A percentile compares a stretch with the other conserved stretches of the same genome.
Evolutionary conservation across 1,140 invertebrate species (phyloP).

Genomic region (Pseudomyrmex flavicornis): DNA sequence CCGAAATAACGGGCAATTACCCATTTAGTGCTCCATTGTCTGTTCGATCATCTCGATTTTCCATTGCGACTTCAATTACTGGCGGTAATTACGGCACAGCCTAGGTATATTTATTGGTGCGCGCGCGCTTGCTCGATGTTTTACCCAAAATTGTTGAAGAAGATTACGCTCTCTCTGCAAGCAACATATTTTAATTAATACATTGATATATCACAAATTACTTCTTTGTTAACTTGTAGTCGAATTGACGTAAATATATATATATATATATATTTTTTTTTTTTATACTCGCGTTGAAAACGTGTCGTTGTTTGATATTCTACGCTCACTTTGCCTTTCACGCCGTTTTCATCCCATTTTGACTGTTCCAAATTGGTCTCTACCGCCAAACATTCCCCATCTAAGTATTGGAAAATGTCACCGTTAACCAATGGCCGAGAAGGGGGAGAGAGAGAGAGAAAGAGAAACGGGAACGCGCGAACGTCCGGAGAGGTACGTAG

Average conservation of each 20-base stretch:
- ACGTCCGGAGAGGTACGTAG: conserved; percentile 45
- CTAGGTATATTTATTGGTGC: neutral
- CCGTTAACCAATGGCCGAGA: conserved; percentile 59
- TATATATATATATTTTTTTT: neutral
- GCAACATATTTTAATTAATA: neutral
- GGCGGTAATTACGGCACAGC: conserved; percentile 16
- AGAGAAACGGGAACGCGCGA: conserved; percentile 30
- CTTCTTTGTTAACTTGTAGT: no score
- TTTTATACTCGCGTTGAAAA: neutral
- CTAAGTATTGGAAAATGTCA: conserved; percentile 55
- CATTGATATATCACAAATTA: no score
- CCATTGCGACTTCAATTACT: conserved; percentile 27
- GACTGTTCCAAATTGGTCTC: conserved; percentile 48
- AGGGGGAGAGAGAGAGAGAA: conserved; percentile 31
- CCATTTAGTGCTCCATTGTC: conserved; percentile 12
- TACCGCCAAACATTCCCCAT: conserved; percentile 30
- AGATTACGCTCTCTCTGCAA: neutral
- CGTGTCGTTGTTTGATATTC: conserved; percentile 21
- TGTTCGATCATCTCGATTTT: neutral
- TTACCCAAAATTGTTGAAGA: neutral
- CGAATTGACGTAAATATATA: no score
- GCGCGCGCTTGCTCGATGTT: neutral
- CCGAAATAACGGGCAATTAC: conserved; percentile 34
- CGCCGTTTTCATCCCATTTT: conserved; percentile 24
- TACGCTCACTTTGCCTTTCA: conserved; percentile 7